Conservation (phyloP, 2,113 vertebrate genomes). For the Hepsetus odoe region DNA sequence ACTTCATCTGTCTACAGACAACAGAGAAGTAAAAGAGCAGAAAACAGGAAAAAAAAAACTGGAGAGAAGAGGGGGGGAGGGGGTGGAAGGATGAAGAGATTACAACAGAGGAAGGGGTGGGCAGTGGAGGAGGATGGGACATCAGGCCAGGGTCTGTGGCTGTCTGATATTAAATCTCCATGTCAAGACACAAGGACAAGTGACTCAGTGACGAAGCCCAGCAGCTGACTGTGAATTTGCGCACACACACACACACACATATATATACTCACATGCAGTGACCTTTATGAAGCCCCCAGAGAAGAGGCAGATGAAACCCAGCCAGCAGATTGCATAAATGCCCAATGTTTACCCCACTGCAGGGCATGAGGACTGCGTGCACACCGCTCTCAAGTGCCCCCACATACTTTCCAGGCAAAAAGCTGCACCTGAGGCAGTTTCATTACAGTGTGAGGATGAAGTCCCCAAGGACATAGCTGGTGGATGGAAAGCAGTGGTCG, state of each 20-base stretch:
- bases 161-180: slow-evolving; percentile 93
- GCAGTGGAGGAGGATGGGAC: slow-evolving; percentile 76
- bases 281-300: slow-evolving; percentile 43
- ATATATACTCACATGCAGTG: slow-evolving; percentile 5
- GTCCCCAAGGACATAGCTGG: too few species aligned
- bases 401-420: too few species aligned
- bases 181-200: slow-evolving; percentile 85
- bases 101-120: slow-evolving; percentile 74
- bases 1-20: slow-evolving; percentile 1
- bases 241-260: slow-evolving; percentile 23
- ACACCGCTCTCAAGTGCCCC: background rate
- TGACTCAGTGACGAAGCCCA: slow-evolving; percentile 62
- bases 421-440: too few species aligned
- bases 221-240: slow-evolving; percentile 41
- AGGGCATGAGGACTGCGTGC: background rate
- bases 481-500: too few species aligned
- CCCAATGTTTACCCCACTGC: slow-evolving; percentile 27
- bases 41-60: background rate
- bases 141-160: slow-evolving; percentile 82
- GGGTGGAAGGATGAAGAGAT: slow-evolving; percentile 72
- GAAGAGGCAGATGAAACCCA: slow-evolving; percentile 31
- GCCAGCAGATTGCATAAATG: slow-evolving; percentile 16
- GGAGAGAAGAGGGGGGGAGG: too few species aligned
- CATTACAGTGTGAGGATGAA: too few species aligned
- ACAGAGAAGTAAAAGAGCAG: slow-evolving; percentile 31